These are phyloP conservation scores for Leptinotarsa rubiginosa DNA, from an alignment of 2,888 invertebrate genomes.

Conservation along the genomic window DNA sequence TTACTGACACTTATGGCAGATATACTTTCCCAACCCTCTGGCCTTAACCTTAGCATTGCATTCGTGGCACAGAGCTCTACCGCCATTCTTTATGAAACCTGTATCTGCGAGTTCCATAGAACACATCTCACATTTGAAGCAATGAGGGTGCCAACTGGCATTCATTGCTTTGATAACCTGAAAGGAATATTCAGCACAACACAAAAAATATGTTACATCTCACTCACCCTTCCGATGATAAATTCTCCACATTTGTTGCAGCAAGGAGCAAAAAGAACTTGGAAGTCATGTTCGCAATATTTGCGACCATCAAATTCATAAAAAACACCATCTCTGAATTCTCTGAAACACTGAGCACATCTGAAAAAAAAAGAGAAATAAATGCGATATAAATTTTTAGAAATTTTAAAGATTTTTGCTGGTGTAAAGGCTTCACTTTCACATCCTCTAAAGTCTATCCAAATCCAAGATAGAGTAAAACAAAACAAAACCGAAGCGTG, in stretches of 20 bases:
- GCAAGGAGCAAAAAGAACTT: conserved; percentile 88
- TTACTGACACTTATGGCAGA: conserved; percentile 98
- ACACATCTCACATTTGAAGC: conserved; percentile 97
- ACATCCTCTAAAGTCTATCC: too few relatives aligned
- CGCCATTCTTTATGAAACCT: conserved; percentile 95
- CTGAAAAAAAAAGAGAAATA: conserved; percentile 65
- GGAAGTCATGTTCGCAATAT: conserved; percentile 99
- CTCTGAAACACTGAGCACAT: conserved; percentile 98
- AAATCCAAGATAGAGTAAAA: too few relatives aligned
- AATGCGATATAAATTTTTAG: neutral
- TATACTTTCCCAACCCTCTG: conserved; percentile 93
- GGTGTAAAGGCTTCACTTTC: too few relatives aligned
- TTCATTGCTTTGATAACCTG: conserved; percentile 99
- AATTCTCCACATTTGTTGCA: conserved; percentile 87
- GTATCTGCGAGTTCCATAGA: conserved; percentile 91
- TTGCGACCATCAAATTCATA: conserved; percentile 99
- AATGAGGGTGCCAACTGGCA: conserved; percentile 97
- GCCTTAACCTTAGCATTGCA: conserved; percentile 98
- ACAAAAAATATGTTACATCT: neutral
- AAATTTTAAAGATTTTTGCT: too few relatives aligned
- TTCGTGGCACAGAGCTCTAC: conserved; percentile 90
- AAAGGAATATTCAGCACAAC: neutral
- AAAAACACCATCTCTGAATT: conserved; percentile 97
- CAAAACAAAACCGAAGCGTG: too few relatives aligned
- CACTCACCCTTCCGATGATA: conserved; percentile 90